Evolutionary conservation across 2,888 invertebrate species (phyloP).

Genomic region (Ernsta delagoae): DNA sequence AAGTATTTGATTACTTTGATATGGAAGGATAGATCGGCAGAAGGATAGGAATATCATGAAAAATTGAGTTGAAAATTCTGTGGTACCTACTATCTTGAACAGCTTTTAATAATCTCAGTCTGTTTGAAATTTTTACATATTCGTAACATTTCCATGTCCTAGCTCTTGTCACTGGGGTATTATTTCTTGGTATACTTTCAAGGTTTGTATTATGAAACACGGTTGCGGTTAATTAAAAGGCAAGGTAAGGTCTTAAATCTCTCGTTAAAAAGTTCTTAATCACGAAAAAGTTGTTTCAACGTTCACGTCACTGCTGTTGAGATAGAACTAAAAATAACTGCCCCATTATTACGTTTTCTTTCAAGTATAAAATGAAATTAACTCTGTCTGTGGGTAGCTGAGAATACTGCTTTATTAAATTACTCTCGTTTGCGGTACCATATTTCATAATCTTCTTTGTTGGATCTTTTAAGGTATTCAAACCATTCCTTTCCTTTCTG

Average conservation of each 20-base stretch:
- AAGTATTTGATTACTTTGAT: conserved; percentile 25
- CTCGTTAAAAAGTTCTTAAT: conserved; percentile 11
- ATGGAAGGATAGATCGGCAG: conserved; percentile 11
- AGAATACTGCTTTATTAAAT: not conserved
- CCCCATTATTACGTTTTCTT: conserved; percentile 3
- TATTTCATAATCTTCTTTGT: not conserved
- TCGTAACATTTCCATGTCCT: not conserved
- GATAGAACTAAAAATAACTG: not conserved
- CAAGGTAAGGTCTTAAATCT: conserved; percentile 16
- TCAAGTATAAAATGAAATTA: conserved; percentile 8
- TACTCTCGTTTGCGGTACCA: not conserved
- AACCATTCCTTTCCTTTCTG: too few relatives aligned
- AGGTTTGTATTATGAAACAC: conserved; percentile 7
- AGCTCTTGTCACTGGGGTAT: not conserved
- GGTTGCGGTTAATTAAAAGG: conserved; percentile 10
- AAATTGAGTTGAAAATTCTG: too few relatives aligned
- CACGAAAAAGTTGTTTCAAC: conserved; percentile 2
- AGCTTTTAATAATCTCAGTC: too few relatives aligned
- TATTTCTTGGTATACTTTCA: not conserved
- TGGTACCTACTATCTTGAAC: too few relatives aligned
- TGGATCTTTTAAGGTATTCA: not conserved
- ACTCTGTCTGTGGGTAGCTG: not conserved
- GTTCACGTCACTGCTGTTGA: not conserved
- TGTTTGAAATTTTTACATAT: too few relatives aligned
- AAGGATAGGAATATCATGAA: not conserved